phyloP scores from a whole-genome alignment of 1,140 invertebrate species.

The Drosophila albomicans region DNA sequence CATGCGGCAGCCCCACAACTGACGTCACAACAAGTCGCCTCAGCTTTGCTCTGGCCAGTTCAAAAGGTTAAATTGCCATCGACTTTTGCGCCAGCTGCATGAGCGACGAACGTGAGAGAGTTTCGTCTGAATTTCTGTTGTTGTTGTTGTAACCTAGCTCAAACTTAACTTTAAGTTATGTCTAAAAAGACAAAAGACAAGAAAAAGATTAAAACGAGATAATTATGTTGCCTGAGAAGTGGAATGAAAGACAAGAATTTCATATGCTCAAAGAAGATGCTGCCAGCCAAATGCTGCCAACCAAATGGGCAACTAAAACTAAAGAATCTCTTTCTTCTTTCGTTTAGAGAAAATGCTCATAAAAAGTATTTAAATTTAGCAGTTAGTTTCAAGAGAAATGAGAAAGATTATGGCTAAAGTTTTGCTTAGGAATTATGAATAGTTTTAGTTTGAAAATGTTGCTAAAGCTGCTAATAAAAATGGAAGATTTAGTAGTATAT shows the following conservation, averaged over 20 bases:
- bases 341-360: neutral
- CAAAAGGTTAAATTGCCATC: conserved; percentile 72
- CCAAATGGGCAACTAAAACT: neutral
- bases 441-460: neutral
- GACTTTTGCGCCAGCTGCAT: conserved; percentile 40
- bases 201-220: conserved; percentile 21
- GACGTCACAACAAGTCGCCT: conserved; percentile 47
- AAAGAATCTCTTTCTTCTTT: conserved; percentile 10
- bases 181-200: conserved; percentile 5
- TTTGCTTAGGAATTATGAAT: neutral
- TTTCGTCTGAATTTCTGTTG: conserved; percentile 25
- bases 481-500: no score
- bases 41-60: conserved; percentile 51
- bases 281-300: neutral
- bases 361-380: conserved; percentile 8
- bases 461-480: no score
- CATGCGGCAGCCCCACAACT: conserved; percentile 22
- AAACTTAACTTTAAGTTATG: conserved; percentile 9
- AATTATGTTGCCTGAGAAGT: conserved; percentile 22
- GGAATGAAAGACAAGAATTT: conserved; percentile 10
- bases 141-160: no score
- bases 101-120: conserved; percentile 74
- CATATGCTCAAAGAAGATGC: neutral
- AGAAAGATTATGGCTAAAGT: neutral
- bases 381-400: neutral